A percentile compares a stretch with the other conserved stretches of the same genome.
Conservation (phyloP, 2,888 invertebrate genomes). For the Auanema freiburgensis region DNA sequence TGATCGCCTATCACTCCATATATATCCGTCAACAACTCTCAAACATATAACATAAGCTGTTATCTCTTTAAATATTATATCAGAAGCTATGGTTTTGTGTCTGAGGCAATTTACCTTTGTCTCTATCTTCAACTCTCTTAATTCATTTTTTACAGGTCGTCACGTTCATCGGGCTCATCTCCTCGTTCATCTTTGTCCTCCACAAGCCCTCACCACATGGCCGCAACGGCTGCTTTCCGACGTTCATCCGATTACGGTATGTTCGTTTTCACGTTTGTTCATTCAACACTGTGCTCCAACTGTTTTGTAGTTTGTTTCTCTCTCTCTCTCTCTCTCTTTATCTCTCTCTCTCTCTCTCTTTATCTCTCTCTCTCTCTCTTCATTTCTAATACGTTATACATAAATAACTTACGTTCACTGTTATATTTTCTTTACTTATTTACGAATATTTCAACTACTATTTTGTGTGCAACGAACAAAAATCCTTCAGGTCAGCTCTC, state of each 20-base stretch:
- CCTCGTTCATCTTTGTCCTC: conserved; percentile 36
- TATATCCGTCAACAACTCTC: no score
- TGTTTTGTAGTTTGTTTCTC: neutral
- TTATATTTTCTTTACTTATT: no score
- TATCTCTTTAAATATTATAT: no score
- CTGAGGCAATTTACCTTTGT: no score
- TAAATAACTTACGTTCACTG: neutral
- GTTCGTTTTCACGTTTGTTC: neutral
- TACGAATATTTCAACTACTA: no score
- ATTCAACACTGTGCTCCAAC: neutral
- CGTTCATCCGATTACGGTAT: conserved; percentile 42
- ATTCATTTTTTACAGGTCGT: conserved; percentile 32
- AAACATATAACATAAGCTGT: no score
- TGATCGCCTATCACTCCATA: no score
- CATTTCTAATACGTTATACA: conserved; percentile 2
- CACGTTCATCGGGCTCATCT: conserved; percentile 33
- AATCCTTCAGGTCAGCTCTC: neutral
- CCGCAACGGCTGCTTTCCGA: conserved; percentile 40
- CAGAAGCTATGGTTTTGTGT: no score
- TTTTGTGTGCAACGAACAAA: neutral
- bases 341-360: neutral
- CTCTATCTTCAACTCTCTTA: neutral
- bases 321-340: neutral
- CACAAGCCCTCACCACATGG: conserved; percentile 36
- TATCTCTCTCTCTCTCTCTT: neutral